Evolutionary conservation across 2,888 invertebrate genomes (phyloP), one percentile per base, ranked within the genome.

Genomic region (Melanotus villosus): DNA sequence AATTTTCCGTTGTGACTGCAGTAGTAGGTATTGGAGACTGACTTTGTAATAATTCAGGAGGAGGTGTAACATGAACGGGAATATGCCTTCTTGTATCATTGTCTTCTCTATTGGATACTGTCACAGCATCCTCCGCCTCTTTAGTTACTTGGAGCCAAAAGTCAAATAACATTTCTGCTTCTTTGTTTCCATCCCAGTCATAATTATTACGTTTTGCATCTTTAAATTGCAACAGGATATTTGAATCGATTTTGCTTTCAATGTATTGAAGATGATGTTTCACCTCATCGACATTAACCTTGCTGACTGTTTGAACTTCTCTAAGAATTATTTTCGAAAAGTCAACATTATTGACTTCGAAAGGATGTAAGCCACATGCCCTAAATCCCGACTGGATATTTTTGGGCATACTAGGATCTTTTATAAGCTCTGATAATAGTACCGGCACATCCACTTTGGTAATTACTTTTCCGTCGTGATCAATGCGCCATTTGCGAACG

Each of bases 401-500:
- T 5, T 26, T 7, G 7, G 26, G 4, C 26, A 26, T 26, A 5
- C 7, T 26, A 3, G 3, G 3, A 7, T 26, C 26, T 5, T 3
- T 26, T 26, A 26, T 26, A 32, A 32, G 32, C n/a, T 32, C 32
- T 32, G 32, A 32, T 9, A 32, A 5, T 32, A 32, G 2, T n/a
- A 7, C 3, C 7, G 26, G 26, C 26, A 26, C 3, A 3, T 26
- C 4, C 3, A 7, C 2, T 12, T 45, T 45, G 1, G 3, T 18
- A 4, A 45, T 45, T 16, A 14, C 19, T 1, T 43, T 9, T 7
- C 43, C 43, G 16, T 43, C 10, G 10, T 43, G 4, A n/a, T 43
- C 16, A 6, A 43, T 43, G 3, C 10, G 9, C 2, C 10, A 43
- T 10, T 43, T 4, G 1, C 43, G 14, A 2, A 78, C 75, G 2